Evolutionary conservation across 2,888 invertebrate species (phyloP), one percentile per base, ranked within the genome.

Genomic region (Cephus runcator): DNA sequence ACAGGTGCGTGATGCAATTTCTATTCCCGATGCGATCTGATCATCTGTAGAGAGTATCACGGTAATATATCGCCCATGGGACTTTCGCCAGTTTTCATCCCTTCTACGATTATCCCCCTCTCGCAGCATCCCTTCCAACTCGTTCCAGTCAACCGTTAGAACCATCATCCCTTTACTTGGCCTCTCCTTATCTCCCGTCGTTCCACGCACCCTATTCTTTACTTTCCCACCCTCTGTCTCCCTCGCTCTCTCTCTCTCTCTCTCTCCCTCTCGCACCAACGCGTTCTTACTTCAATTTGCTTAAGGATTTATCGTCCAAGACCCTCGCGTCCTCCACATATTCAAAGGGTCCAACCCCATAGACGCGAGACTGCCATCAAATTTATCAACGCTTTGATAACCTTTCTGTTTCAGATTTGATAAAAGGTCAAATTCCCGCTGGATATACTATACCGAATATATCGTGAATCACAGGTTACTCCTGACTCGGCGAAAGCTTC

Each of bases 1-100:
- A 23, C 23, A 23, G 56, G 6, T 56, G 56, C 56, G 9, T 56
- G 56, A 56, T 56, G 56, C 56, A 23, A 56, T 56, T 40, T 40
- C 40, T 40, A 40, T 40, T 15, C 40, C 40, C 15, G 40, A 40
- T 40, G 40, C 40, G 40, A 40, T 40, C 40, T 23, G 56, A 56
- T 23, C 23, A 23, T 56, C 56, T 56, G 9, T 56, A 30, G 34
- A 34, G 73, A 69, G 73, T 73, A 77, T 73, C 77, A 73, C 56
- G 36, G 35, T 36, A 77, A 77, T 34, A 77, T 77, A 77, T 77
- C 34, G 77, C 77, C 68, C 73, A 31, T 15, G 77, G 77, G 73
- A 77, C 77, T 73, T 31, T 74, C 12, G 34, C n/a, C 36, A 31
- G 36, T 31, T 33, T 71, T 71, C 31, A 34, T 34, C 40, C 71